A percentile compares a stretch with the other conserved stretches of the same genome.
Evolutionary conservation across 2,113 vertebrate species (phyloP).

Genomic region (Mormoops blainvillei): DNA sequence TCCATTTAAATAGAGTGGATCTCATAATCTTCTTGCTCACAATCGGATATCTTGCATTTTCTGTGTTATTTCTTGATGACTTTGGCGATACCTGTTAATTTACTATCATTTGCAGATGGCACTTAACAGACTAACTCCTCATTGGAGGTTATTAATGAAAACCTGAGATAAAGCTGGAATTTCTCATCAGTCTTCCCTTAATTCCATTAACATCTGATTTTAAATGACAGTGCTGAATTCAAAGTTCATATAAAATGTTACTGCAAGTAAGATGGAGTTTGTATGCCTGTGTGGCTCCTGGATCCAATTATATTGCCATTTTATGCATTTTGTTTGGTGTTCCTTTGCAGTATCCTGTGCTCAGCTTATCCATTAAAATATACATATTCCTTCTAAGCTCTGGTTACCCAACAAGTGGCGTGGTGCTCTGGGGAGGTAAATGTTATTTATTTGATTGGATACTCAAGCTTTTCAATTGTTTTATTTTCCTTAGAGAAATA

Average conservation of each 20-base stretch:
- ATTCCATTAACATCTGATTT: neutral
- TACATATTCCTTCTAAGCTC: neutral
- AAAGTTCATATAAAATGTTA: neutral
- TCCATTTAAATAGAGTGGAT: neutral
- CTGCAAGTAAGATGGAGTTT: neutral
- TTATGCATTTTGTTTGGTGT: neutral
- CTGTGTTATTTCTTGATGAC: neutral
- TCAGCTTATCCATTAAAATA: neutral
- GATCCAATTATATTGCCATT: neutral
- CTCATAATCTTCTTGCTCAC: neutral
- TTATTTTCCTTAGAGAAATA: constrained; percentile 47
- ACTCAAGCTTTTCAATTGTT: constrained; percentile 42
- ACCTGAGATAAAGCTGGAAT: neutral
- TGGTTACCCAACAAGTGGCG: neutral
- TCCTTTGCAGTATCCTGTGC: neutral
- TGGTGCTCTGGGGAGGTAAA: neutral
- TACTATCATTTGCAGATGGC: neutral
- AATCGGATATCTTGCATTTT: neutral
- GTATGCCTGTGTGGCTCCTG: neutral
- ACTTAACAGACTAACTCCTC: neutral
- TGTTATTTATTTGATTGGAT: constrained; percentile 42
- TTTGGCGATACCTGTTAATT: neutral
- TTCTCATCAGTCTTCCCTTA: neutral
- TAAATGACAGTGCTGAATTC: neutral
- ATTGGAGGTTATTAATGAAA: neutral